phyloP scores from a whole-genome alignment of 2,113 vertebrate species.

The Trematomus loennbergii region DNA sequence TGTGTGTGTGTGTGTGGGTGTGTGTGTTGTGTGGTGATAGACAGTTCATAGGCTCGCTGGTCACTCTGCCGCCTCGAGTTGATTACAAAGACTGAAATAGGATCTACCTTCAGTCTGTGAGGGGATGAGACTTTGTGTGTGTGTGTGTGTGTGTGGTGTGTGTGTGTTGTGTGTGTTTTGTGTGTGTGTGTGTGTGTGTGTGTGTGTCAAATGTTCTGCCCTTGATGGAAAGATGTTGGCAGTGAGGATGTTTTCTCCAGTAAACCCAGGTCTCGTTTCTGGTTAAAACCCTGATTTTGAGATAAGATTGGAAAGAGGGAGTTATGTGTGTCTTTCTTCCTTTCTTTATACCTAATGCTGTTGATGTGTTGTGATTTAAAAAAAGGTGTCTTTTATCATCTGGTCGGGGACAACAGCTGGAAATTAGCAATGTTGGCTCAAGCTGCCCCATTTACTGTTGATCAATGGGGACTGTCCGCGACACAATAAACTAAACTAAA shows the following conservation, averaged over 20 bases:
- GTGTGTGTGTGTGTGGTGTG: too few relatives aligned
- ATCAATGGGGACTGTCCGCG: too few relatives aligned
- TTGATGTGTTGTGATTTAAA: too few relatives aligned
- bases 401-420: too few relatives aligned
- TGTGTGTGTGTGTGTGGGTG: slow-evolving; percentile 32
- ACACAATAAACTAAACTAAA: too few relatives aligned
- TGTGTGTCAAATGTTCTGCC: slow-evolving; percentile 46
- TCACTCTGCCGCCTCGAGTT: slow-evolving; percentile 56
- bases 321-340: neutral
- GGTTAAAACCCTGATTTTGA: neutral
- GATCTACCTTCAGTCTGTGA: slow-evolving; percentile 50
- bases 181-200: slow-evolving; percentile 25
- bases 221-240: slow-evolving; percentile 30
- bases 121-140: slow-evolving; percentile 22
- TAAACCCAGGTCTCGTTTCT: neutral
- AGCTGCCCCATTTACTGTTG: too few relatives aligned
- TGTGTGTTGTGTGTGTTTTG: too few relatives aligned
- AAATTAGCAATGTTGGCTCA: too few relatives aligned
- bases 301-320: neutral
- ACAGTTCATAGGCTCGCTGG: slow-evolving; percentile 39
- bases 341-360: too few relatives aligned
- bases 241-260: slow-evolving; percentile 16
- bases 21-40: slow-evolving; percentile 22
- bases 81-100: slow-evolving; percentile 69
- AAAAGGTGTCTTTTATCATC: too few relatives aligned